Evolutionary conservation across 2,113 vertebrate genomes (phyloP), one percentile per base, ranked within the genome.

Genomic region (Erpornis zantholeuca): DNA sequence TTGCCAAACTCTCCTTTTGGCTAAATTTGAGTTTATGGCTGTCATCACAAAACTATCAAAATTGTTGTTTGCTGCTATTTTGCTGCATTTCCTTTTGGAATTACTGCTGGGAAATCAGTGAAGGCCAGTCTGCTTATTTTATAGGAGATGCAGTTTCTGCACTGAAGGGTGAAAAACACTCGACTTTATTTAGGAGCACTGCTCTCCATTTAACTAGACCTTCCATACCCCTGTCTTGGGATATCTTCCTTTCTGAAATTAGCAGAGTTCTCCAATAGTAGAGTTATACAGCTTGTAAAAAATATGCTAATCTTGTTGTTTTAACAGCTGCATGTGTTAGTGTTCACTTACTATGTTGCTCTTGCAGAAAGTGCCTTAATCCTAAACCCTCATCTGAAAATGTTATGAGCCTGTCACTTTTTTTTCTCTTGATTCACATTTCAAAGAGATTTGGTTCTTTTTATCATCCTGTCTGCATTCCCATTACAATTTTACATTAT

Each of bases 361-460:
- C 75, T 82, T 92, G 75, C 3, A 3, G 80, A 86, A 95, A 69
- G n/a, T 82, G 63, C 82, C 60, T 44, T 63, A 72, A 88, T 96
- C 88, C 93, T 82, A 88, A 96, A 88, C 54, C 40, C 52, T 85
- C 85, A 88, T 91, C 89, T 96, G 91, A 95, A 96, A 97, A 91
- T 64, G 70, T 94, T 95, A 82, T 33, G 50, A 96, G 53, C 82
- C 53, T 96, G 91, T 94, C 95, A 92, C 44, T 85, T 95, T 91
- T 95, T 94, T 90, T 53, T 8, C 59, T 90, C 59, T 86, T 66
- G 86, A 92, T 85, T 96, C 89, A 77, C 88, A 94, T 96, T 97
- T 97, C 95, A 97, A 97, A 97, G 95, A 91, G 86, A 95, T 93
- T 93, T 91, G 75, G 35, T 96, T 94, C 96, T 97, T 96, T 97